phyloP scores from a whole-genome alignment of 2,888 invertebrate genomes.

The Saturnia japonica region DNA sequence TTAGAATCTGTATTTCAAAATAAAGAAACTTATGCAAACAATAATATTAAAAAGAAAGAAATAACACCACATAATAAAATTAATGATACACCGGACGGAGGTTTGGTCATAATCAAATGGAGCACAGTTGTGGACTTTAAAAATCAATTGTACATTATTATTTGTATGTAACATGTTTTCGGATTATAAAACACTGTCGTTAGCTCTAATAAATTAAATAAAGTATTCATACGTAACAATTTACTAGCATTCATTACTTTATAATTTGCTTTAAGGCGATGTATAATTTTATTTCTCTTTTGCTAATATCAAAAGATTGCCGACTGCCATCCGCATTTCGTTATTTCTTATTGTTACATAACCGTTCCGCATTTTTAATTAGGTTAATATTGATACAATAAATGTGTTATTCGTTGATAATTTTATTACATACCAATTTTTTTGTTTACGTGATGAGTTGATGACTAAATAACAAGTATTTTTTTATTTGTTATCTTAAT shows the following conservation, averaged over 20 bases:
- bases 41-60: conserved; percentile 14
- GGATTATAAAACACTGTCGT: conserved; percentile 8
- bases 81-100: conserved; percentile 12
- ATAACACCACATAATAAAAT: conserved; percentile 30
- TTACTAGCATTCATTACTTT: conserved; percentile 3
- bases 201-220: conserved; percentile 14
- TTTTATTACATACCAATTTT: background rate
- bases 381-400: background rate
- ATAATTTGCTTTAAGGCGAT: conserved; percentile 7
- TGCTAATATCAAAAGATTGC: background rate
- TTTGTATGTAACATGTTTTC: background rate
- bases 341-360: conserved; percentile 2
- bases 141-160: conserved; percentile 6
- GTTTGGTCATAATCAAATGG: conserved; percentile 4
- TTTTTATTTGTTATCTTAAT: background rate
- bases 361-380: background rate
- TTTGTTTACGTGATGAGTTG: background rate
- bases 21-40: background rate
- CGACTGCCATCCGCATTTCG: background rate
- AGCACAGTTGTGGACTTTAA: conserved; percentile 5
- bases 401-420: background rate
- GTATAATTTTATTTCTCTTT: conserved; percentile 12
- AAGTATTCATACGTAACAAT: conserved; percentile 9
- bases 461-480: background rate
- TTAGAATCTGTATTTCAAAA: background rate